Percentiles rank a stretch among this genome's conserved stretches.
Evolutionary conservation across 2,888 invertebrate genomes (phyloP).

Genomic region (Mellilla xanthometata): DNA sequence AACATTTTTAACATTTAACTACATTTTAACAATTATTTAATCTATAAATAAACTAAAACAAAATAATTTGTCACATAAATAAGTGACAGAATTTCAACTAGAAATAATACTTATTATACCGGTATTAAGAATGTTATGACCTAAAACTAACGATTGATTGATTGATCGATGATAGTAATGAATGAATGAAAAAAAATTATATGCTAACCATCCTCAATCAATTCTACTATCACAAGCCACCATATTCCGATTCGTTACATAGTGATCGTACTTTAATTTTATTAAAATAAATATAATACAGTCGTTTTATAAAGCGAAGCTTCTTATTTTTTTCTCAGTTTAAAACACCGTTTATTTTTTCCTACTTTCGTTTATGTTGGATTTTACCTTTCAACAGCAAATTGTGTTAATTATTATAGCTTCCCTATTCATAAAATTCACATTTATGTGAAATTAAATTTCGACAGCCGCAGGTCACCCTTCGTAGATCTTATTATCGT

Average conservation of each 20-base stretch:
- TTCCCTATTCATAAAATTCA: not conserved
- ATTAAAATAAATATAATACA: slow-evolving; percentile 55
- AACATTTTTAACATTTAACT: slow-evolving; percentile 14
- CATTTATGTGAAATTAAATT: not conserved
- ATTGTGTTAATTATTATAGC: slow-evolving; percentile 33
- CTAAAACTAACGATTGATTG: no score
- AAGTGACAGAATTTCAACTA: not conserved
- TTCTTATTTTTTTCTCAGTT: slow-evolving; percentile 56
- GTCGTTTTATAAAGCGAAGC: slow-evolving; percentile 76
- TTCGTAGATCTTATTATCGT: slow-evolving; percentile 10
- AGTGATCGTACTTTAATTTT: slow-evolving; percentile 45
- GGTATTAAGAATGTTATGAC: no score
- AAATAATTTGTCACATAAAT: slow-evolving; percentile 1
- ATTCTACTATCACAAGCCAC: slow-evolving; percentile 75
- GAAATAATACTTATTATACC: no score
- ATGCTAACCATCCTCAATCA: slow-evolving; percentile 43
- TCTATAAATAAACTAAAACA: slow-evolving; percentile 2
- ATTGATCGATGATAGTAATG: no score
- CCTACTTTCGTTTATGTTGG: slow-evolving; percentile 42
- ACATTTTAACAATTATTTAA: slow-evolving; percentile 40
- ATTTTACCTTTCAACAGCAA: slow-evolving; percentile 36
- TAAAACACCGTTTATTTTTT: slow-evolving; percentile 55
- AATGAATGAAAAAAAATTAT: slow-evolving; percentile 32
- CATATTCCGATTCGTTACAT: slow-evolving; percentile 71
- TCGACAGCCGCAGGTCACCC: not conserved